phyloP scores from a whole-genome alignment of 2,113 vertebrate species.

The Hippocampus comes region DNA sequence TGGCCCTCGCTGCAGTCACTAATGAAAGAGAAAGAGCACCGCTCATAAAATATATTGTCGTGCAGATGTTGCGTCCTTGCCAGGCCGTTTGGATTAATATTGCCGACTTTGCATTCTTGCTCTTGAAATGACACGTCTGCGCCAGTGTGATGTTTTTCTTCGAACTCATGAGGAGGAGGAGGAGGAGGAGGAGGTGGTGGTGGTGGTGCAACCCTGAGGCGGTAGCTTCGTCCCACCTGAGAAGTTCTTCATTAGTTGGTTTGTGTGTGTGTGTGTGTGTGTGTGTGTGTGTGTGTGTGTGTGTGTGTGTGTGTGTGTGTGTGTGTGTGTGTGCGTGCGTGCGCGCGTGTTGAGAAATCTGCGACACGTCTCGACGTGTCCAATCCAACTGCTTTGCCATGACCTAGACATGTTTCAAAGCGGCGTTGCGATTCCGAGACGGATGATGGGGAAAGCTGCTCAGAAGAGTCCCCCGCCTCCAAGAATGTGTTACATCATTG shows the following conservation, averaged over 20 bases:
- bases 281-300: too few relatives aligned
- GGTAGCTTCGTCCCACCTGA: background rate
- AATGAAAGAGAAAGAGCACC: background rate
- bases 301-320: too few relatives aligned
- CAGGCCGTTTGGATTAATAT: background rate
- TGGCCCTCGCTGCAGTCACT: too few relatives aligned
- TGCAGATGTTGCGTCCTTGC: background rate
- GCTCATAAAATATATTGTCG: background rate
- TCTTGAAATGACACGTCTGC: constrained; percentile 9
- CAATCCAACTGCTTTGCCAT: background rate
- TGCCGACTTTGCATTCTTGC: constrained; percentile 8
- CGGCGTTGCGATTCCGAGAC: background rate
- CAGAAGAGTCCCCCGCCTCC: background rate
- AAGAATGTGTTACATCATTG: background rate
- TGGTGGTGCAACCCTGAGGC: background rate
- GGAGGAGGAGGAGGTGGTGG: background rate
- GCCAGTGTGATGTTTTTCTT: background rate
- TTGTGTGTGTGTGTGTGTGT: too few relatives aligned
- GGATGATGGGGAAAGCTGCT: background rate
- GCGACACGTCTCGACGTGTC: background rate
- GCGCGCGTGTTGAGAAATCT: background rate
- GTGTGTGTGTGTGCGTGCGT: too few relatives aligned
- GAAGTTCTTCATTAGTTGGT: background rate
- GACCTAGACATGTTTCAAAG: background rate
- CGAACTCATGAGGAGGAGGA: background rate